Conservation (phyloP, 2,888 invertebrate species). For the Diarsia mendica region DNA sequence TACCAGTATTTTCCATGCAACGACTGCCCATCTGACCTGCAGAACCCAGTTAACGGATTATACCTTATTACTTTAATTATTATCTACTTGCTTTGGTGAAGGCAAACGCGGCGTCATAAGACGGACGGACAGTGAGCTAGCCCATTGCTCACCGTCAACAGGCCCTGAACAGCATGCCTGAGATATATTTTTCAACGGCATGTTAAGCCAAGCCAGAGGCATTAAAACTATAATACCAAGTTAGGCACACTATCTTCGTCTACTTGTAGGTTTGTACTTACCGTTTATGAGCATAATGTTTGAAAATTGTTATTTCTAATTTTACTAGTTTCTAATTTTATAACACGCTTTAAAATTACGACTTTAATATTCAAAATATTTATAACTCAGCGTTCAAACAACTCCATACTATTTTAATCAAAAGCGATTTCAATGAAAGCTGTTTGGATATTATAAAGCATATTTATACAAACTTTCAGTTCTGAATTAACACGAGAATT, state of each 20-base stretch:
- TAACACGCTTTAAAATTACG: neutral
- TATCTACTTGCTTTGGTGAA: no score
- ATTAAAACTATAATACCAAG: no score
- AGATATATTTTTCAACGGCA: no score
- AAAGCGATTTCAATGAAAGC: conserved; percentile 25
- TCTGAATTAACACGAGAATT: conserved; percentile 39
- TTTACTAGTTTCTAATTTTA: neutral
- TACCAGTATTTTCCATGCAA: neutral
- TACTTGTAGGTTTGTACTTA: neutral
- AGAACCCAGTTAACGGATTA: neutral
- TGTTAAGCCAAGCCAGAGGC: no score
- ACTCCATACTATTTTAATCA: conserved; percentile 29
- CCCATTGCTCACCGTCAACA: no score
- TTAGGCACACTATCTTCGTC: neutral
- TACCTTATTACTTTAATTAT: neutral
- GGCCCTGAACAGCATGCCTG: no score
- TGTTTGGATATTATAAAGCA: conserved; percentile 33
- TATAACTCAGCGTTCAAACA: conserved; percentile 17
- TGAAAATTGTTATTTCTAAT: no score
- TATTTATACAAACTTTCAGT: conserved; percentile 31
- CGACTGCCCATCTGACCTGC: neutral
- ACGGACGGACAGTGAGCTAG: no score
- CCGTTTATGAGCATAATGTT: neutral
- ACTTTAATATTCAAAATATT: neutral
- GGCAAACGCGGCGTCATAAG: no score